Conservation (phyloP, 2,113 vertebrate genomes). For the Semnornis frantzii region DNA sequence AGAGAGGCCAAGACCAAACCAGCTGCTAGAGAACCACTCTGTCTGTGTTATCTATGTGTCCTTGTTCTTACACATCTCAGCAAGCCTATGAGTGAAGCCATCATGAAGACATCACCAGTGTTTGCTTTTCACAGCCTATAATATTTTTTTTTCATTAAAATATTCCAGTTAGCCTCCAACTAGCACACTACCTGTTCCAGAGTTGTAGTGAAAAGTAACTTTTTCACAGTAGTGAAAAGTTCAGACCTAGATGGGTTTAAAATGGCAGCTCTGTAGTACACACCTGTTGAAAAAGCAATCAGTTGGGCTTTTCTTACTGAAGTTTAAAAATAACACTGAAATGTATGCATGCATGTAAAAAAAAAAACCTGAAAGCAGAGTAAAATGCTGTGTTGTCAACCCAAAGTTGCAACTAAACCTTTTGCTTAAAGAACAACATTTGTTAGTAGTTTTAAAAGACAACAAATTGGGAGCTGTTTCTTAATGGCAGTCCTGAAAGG, state of each 20-base stretch:
- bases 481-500: background rate
- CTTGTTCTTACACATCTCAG: too few species aligned
- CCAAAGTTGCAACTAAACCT: background rate
- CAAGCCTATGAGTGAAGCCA: too few species aligned
- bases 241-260: background rate
- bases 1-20: too few species aligned
- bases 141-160: too few species aligned
- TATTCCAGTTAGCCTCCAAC: too few species aligned
- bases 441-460: background rate
- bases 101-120: too few species aligned
- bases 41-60: too few species aligned
- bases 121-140: too few species aligned
- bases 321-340: background rate
- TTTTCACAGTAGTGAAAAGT: background rate
- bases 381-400: background rate
- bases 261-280: background rate
- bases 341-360: background rate
- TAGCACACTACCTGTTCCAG: background rate
- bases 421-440: background rate
- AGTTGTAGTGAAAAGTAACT: background rate
- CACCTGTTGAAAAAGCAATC: background rate
- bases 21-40: too few species aligned
- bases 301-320: background rate
- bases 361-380: background rate
- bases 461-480: background rate